phyloP scores from a whole-genome alignment of 1,140 invertebrate species.

The Hermetia illucens region DNA sequence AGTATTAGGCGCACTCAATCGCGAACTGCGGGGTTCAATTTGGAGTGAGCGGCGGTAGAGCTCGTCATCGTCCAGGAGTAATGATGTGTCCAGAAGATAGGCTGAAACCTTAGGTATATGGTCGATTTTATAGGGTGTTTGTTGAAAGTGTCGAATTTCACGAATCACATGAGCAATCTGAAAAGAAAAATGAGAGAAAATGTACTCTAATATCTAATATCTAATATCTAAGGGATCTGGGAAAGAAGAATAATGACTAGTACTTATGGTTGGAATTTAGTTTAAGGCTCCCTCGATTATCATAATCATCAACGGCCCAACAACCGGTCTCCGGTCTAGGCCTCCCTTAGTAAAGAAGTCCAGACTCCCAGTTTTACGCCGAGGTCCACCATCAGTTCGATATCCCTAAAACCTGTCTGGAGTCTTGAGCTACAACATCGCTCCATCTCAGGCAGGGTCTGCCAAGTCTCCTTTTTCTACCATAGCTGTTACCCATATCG shows the following conservation, averaged over 20 bases:
- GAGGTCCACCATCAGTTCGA: too few species aligned
- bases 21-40: conserved; percentile 55
- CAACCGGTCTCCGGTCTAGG: too few species aligned
- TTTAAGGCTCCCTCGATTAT: too few species aligned
- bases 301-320: too few species aligned
- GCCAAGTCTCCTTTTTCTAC: too few species aligned
- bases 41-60: conserved; percentile 70
- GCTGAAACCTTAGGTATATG: conserved; percentile 60
- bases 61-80: conserved; percentile 68
- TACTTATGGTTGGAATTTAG: too few species aligned
- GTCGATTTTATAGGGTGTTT: conserved; percentile 85
- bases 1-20: conserved; percentile 8
- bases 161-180: conserved; percentile 88
- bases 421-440: too few species aligned
- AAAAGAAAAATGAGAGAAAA: conserved; percentile 20
- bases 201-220: background rate
- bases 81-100: conserved; percentile 65
- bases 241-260: background rate
- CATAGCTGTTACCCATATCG: too few species aligned
- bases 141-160: conserved; percentile 84
- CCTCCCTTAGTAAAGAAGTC: too few species aligned
- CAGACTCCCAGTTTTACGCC: too few species aligned
- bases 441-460: too few species aligned
- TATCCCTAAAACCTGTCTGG: too few species aligned
- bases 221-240: background rate